Base-by-base conservation (phyloP, 1,140 invertebrate genomes). In the Ericerus pela region DNA sequence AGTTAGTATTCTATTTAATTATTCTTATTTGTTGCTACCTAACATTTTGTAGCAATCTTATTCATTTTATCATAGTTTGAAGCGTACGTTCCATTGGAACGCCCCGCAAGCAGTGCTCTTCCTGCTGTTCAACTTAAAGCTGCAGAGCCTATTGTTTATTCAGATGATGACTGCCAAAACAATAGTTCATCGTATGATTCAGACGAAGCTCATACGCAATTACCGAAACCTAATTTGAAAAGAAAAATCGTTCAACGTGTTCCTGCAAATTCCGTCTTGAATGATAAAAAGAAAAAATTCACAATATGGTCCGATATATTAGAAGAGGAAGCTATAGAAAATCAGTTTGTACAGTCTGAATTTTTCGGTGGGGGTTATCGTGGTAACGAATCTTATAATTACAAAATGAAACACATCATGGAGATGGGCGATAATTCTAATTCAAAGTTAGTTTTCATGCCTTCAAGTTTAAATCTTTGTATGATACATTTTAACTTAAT, bases 231-330 rank as follows among this genome's bases (percentile, higher is more conserved):
- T 47, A 12, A 18, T 16, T 24, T 20, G 10, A 47, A 47, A 47
- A 8, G 41, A 2, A 47, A 47, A 22, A 47, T 47, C 4, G 10
- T 24, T 47, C 20, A 2, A 2, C 11, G 11, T 8, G 4, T 10
- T 47, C 4, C 18, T 24, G 16, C 20, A 3, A 3, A 18, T 47
- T 24, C 16, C 4, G 14, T 2, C 20, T 18, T 5, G 22, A 16
- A 6, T 16, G 16, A 18, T 5, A 47, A 47, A 14, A 47, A 47
- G 26, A 47, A 47, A 24, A 47, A 47, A 16, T 47, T 47, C 20
- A 47, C 8, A 18, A 16, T 47, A 16, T 47, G 41, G 41, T 47
- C 41, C 14, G 41, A 47, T 22, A 47, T 47, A 47, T 24, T 47
- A 3, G 20, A 47, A 47, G 41, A 47, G 14, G 41, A 47, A 24